phyloP scores from a whole-genome alignment of 2,113 vertebrate species.

The Cheilinus undulatus region DNA sequence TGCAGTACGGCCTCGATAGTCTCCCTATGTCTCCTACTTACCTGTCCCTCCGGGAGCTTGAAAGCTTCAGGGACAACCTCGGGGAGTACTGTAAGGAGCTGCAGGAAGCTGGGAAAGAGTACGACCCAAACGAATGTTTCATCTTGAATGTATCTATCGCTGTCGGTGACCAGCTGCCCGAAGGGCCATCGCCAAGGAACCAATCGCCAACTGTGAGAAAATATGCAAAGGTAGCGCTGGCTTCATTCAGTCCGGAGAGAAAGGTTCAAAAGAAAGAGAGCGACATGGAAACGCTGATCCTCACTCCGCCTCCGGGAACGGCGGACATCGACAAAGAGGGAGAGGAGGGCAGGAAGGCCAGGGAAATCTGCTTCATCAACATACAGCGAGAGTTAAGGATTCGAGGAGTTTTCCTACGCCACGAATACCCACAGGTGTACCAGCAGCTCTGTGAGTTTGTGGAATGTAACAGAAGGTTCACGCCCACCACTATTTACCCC shows the following conservation, averaged over 20 bases:
- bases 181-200: slow-evolving; percentile 87
- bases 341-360: slow-evolving; percentile 92
- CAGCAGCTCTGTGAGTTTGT: slow-evolving; percentile 98
- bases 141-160: slow-evolving; percentile 98
- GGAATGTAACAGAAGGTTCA: slow-evolving; percentile 95
- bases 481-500: slow-evolving; percentile 97
- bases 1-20: slow-evolving; percentile 93
- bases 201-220: slow-evolving; percentile 94
- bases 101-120: slow-evolving; percentile 91
- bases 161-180: slow-evolving; percentile 89
- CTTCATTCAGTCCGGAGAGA: slow-evolving; percentile 92
- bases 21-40: slow-evolving; percentile 96
- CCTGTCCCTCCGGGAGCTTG: slow-evolving; percentile 93
- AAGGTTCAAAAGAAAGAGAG: slow-evolving; percentile 89
- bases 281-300: slow-evolving; percentile 97
- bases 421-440: slow-evolving; percentile 94
- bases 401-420: slow-evolving; percentile 96
- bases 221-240: slow-evolving; percentile 97
- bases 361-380: slow-evolving; percentile 97
- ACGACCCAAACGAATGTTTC: slow-evolving; percentile 98
- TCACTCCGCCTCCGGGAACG: slow-evolving; percentile 94
- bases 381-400: slow-evolving; percentile 96
- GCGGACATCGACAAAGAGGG: slow-evolving; percentile 94
- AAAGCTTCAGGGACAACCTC: slow-evolving; percentile 92
- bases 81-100: slow-evolving; percentile 94